phyloP scores from a whole-genome alignment of 2,113 vertebrate species.

The Entomyzon cyanotis region DNA sequence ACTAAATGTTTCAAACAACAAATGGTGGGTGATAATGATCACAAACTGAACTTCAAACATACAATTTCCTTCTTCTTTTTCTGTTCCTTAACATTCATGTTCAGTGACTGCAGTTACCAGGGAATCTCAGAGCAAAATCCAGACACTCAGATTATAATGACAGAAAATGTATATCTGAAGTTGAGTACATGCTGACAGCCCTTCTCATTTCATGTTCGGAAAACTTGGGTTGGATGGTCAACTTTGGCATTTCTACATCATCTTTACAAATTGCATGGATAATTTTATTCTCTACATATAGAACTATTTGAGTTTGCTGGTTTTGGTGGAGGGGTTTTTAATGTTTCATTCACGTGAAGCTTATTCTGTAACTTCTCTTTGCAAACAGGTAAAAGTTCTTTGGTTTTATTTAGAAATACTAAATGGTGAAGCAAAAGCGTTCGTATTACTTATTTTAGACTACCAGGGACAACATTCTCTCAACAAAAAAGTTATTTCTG shows the following conservation, averaged over 20 bases:
- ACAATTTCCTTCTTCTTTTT: background rate
- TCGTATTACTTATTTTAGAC: background rate
- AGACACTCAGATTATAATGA: background rate
- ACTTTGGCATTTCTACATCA: background rate
- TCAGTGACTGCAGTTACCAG: background rate
- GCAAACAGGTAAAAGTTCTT: background rate
- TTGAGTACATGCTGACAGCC: background rate
- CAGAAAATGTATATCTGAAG: background rate
- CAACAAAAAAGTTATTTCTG: background rate
- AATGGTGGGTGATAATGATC: background rate
- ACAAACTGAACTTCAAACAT: background rate
- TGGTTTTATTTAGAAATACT: conserved; percentile 26
- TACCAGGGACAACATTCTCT: background rate
- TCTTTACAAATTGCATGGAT: background rate
- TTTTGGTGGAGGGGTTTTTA: background rate
- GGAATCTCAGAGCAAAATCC: background rate
- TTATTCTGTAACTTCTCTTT: conserved; percentile 6
- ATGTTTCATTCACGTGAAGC: background rate
- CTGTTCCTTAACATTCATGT: background rate
- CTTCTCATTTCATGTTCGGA: background rate
- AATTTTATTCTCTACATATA: background rate
- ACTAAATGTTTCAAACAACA: background rate
- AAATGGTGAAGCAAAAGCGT: background rate
- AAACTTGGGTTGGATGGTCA: background rate
- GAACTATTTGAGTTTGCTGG: background rate